These are phyloP conservation scores for Casuarius casuarius DNA, from an alignment of 2,113 vertebrate genomes.

Conservation along the genomic window DNA sequence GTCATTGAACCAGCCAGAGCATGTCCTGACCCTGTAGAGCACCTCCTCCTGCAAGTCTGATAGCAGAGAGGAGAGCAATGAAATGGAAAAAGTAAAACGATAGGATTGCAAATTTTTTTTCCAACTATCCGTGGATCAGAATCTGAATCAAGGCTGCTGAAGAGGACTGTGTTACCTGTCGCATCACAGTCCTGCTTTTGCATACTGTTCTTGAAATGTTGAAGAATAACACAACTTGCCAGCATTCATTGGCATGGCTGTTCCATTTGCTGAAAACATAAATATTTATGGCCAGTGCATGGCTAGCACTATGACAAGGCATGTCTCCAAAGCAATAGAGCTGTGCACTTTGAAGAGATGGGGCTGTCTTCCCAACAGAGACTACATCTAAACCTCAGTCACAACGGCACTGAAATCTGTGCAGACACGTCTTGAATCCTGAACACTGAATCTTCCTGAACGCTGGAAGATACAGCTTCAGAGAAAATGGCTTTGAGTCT, in stretches of 20 bases:
- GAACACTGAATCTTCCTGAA: background rate
- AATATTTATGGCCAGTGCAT: conserved; percentile 34
- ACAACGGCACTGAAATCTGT: background rate
- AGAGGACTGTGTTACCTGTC: background rate
- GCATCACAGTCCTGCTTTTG: background rate
- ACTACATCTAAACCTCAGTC: background rate
- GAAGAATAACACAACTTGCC: conserved; percentile 7
- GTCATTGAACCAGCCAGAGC: background rate
- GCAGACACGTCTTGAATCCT: background rate
- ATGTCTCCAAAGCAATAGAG: background rate
- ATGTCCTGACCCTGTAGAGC: background rate
- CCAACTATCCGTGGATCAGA: background rate
- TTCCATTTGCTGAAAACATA: conserved; percentile 15
- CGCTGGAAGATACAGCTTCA: background rate
- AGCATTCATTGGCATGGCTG: background rate
- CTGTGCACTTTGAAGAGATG: background rate
- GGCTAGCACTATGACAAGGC: background rate
- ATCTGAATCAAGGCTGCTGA: background rate
- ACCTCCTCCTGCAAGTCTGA: background rate
- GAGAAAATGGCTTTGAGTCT: background rate
- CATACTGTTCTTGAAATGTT: conserved; percentile 26
- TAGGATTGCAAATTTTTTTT: accelerated
- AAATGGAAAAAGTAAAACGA: background rate
- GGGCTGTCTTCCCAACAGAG: background rate
- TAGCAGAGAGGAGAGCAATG: background rate